These are phyloP conservation scores for Forbesichthys agassizii DNA, from an alignment of 2,113 vertebrate genomes.

Conservation along the genomic window DNA sequence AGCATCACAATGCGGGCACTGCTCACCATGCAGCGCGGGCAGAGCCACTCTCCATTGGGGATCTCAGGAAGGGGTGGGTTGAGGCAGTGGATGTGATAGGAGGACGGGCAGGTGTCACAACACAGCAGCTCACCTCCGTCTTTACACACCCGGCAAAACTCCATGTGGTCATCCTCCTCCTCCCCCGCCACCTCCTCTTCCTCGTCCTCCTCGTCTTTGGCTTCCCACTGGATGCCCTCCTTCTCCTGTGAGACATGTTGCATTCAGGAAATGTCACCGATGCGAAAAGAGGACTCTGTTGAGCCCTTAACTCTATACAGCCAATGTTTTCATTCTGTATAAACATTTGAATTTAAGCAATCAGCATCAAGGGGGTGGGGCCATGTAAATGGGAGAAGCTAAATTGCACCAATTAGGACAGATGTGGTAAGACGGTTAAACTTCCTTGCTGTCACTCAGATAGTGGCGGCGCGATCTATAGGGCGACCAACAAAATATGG, in stretches of 20 bases:
- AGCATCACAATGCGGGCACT: not conserved
- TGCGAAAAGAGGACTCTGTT: no score
- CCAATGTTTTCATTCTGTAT: no score
- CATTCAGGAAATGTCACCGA: not conserved
- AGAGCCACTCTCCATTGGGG: conserved; percentile 98
- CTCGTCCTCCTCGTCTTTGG: conserved; percentile 91
- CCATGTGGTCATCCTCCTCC: conserved; percentile 99
- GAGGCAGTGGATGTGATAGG: conserved; percentile 95
- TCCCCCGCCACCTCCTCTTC: conserved; percentile 87
- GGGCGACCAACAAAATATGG: no score
- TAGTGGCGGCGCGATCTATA: no score
- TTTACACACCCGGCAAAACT: conserved; percentile 97
- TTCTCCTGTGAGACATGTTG: conserved; percentile 84
- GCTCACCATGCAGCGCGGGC: conserved; percentile 97
- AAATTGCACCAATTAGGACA: no score
- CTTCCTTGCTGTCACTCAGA: no score
- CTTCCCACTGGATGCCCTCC: conserved; percentile 98
- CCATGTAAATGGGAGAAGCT: no score
- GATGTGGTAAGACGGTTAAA: no score
- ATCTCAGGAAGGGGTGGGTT: conserved; percentile 97
- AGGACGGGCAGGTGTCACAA: conserved; percentile 90
- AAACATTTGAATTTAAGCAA: no score
- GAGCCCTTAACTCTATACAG: no score
- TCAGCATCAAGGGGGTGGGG: no score
- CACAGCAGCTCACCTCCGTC: conserved; percentile 91